Conservation (phyloP, 35 echinoderm and acorn worm species). For the Apostichopus parvimensis region DNA sequence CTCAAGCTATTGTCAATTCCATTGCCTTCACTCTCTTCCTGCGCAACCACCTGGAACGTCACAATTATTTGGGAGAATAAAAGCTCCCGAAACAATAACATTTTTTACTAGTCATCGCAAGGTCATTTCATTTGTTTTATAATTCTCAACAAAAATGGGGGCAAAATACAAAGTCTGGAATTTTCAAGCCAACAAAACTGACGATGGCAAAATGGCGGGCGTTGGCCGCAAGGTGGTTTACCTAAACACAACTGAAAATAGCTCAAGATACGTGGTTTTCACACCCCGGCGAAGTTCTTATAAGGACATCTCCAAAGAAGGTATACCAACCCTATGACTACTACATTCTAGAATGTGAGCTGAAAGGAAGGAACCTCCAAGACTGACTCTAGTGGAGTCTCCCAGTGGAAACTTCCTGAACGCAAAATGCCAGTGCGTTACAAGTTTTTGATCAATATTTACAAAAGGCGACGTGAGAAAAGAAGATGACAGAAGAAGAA, state of each 20-base stretch:
- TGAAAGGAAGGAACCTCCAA: background rate
- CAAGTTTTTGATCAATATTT: background rate
- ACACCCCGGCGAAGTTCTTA: background rate
- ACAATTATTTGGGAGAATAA: background rate
- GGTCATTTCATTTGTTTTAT: background rate
- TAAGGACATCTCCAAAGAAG: background rate
- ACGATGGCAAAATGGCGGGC: background rate
- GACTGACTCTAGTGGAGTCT: background rate
- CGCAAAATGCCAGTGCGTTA: background rate
- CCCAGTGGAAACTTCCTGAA: background rate
- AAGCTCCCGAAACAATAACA: background rate
- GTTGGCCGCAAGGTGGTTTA: conserved; percentile 12
- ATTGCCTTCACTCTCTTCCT: background rate
- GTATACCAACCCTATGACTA: conserved; percentile 3
- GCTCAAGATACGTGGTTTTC: background rate
- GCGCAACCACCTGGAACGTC: background rate
- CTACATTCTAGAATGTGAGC: background rate
- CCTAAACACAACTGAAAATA: background rate
- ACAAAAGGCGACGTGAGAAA: background rate
- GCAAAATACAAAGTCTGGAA: background rate
- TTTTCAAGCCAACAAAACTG: background rate
- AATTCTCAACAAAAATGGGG: background rate
- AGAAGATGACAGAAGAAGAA: background rate
- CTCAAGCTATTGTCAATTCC: background rate
- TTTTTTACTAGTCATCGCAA: background rate